phyloP scores from a whole-genome alignment of 2,797 vertebrate genomes.

The Pipistrellus nathusii region DNA sequence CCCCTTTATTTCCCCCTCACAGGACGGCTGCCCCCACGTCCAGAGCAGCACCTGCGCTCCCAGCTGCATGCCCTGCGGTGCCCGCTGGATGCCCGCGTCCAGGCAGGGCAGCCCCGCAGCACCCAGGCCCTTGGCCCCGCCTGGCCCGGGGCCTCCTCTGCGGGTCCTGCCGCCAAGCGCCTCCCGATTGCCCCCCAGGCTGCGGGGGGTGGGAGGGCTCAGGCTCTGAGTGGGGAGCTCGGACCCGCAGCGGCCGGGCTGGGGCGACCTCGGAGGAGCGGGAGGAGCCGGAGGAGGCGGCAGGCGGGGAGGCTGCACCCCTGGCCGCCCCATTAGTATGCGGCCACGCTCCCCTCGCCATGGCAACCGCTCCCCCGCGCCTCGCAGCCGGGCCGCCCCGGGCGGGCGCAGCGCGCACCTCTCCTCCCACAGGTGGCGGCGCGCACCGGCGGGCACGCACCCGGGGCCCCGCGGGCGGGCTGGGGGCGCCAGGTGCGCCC shows the following conservation, averaged over 20 bases:
- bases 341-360: conserved; percentile 76
- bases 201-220: no score
- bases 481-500: conserved; percentile 66
- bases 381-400: conserved; percentile 51
- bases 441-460: conserved; percentile 29
- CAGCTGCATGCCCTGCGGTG: conserved; percentile 38
- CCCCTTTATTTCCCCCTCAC: background rate
- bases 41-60: conserved; percentile 64
- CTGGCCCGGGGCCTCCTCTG: background rate
- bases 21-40: conserved; percentile 56
- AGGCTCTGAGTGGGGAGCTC: conserved; percentile 38
- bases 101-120: background rate
- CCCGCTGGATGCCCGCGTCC: background rate
- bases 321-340: conserved; percentile 81
- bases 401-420: conserved; percentile 69
- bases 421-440: conserved; percentile 80
- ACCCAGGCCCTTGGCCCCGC: background rate
- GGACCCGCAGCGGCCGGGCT: background rate
- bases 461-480: background rate
- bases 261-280: background rate
- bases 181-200: background rate
- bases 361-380: conserved; percentile 79
- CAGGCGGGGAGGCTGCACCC: conserved; percentile 57
- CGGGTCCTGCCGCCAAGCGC: background rate
- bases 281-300: conserved; percentile 51